Evolutionary conservation across 2,113 vertebrate genomes (phyloP), one percentile per base, ranked within the genome.

Genomic region (Pelmatolapia mariae): DNA sequence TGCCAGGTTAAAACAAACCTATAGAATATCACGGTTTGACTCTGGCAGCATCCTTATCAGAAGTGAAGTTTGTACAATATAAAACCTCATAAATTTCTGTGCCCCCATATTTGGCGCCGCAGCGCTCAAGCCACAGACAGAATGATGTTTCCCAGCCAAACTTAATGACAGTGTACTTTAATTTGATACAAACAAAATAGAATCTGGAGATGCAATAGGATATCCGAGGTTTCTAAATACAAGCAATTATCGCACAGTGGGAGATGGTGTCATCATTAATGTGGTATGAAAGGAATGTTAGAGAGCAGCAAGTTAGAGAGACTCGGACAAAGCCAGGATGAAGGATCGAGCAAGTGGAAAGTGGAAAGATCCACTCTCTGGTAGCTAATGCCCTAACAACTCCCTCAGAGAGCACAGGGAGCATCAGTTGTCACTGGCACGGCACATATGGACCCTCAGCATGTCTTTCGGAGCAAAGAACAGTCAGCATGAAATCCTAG

Each of bases 401-500:
- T 52, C 81, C 90, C 85, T 24, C 15, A 80, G 82, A 81, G 86
- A 86, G 52, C 56, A 79, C 73, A 29, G 31, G 73, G 12, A 89
- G 80, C 90, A 91, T 90, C 93, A 92, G 81, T 91, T 86, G 85
- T 91, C 91, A 91, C 8, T 90, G 63, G 76, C 91, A 89, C 85
- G 0, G 63, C 61, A 59, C 92, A 92, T 50, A 87, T 88, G 87
- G 61, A 87, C 52, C 50, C 29, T 6, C 57, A 36, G 63, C 79
- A 53, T 80, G 78, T 94, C 89, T 91, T 80, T 80, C 47, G 87
- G 82, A 87, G 87, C 24, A 81, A 57, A 50, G 81, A 91, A 33
- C 82, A 88, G 91, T 86, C 89, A 88, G 89, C 53, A 38, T 92
- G 93, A 94, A 92, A 94, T 89, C 45, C 87, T 84, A 95, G 91